These are phyloP conservation scores for Todiramphus chloris DNA, from an alignment of 2,113 vertebrate species.

Conservation along the genomic window DNA sequence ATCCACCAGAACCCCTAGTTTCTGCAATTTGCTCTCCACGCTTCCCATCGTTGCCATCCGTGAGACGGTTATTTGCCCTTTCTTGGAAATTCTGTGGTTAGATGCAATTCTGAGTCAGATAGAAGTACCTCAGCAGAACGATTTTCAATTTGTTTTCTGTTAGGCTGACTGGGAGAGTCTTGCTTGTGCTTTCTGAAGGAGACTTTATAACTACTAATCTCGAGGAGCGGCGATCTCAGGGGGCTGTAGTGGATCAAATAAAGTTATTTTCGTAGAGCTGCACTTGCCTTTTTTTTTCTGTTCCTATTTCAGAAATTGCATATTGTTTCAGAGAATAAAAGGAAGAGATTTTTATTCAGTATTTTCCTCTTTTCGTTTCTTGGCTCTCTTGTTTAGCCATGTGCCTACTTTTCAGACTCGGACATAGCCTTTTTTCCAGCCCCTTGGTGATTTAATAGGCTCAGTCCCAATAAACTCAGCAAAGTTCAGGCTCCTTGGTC, in stretches of 20 bases:
- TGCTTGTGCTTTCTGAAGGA: not conserved
- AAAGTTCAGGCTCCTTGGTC: not conserved
- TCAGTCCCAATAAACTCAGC: not conserved
- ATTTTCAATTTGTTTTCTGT: not conserved
- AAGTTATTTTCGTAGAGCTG: not conserved
- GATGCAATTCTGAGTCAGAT: not conserved
- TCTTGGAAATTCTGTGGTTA: not conserved
- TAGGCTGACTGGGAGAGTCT: not conserved
- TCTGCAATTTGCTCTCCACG: not conserved
- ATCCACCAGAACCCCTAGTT: not conserved
- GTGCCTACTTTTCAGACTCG: accelerated
- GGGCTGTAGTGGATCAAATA: not conserved
- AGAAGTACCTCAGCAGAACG: not conserved
- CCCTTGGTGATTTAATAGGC: not conserved
- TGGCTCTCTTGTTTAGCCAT: not conserved
- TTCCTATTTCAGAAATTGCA: not conserved
- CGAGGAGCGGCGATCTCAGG: not conserved
- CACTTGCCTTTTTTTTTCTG: not conserved
- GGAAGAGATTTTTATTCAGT: not conserved
- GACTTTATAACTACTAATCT: not conserved
- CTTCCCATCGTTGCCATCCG: not conserved
- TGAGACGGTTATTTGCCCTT: not conserved
- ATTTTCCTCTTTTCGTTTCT: not conserved
- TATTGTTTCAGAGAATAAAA: not conserved
- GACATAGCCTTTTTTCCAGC: not conserved